Evolutionary conservation across 2,888 invertebrate species (phyloP).

Genomic region (Lasioglossum zephyrum): DNA sequence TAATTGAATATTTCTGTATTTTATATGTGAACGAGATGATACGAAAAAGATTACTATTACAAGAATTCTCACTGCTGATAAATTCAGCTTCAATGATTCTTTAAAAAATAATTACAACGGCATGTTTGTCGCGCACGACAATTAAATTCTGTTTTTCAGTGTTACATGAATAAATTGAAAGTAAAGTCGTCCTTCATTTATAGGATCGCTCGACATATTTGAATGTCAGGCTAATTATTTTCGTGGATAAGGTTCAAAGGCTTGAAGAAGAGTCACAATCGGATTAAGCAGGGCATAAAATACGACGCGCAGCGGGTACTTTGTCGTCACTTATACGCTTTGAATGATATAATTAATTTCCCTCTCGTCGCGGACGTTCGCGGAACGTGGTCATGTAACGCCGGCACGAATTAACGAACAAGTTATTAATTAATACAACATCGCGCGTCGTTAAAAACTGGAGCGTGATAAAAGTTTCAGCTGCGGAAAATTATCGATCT

Average conservation of each 20-base stretch:
- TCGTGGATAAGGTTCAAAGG: background rate
- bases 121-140: background rate
- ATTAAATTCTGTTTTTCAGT: background rate
- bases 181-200: background rate
- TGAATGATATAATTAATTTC: slow-evolving; percentile 3
- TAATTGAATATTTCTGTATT: too few species aligned
- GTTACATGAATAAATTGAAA: background rate
- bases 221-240: background rate
- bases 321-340: background rate
- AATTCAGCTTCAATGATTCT: background rate
- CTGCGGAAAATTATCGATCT: slow-evolving; percentile 9
- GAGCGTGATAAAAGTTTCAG: slow-evolving; percentile 8
- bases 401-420: background rate
- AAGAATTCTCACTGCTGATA: background rate
- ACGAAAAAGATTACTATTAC: background rate
- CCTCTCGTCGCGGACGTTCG: background rate
- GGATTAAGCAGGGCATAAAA: background rate
- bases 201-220: background rate
- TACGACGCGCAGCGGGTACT: background rate
- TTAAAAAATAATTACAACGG: background rate
- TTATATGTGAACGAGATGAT: too few species aligned
- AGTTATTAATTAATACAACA: slow-evolving; percentile 10
- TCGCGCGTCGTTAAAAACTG: slow-evolving; percentile 1
- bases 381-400: background rate
- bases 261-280: background rate